These are phyloP conservation scores for Zelostemma sp. DNA, from an alignment of 1,140 invertebrate genomes.

Conservation along the genomic window DNA sequence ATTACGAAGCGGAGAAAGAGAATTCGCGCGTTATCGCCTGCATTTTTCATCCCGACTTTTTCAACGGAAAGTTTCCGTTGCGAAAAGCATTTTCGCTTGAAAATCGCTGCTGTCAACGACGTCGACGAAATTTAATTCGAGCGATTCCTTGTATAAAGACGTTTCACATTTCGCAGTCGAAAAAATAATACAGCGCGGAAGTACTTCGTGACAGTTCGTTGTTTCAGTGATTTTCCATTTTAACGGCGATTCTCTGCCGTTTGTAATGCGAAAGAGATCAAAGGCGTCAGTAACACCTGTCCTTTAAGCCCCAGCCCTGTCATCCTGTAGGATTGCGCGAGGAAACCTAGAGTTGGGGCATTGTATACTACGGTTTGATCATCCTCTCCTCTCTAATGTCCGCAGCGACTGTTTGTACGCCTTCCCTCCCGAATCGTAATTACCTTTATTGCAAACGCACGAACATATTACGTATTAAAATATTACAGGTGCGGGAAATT, in stretches of 20 bases:
- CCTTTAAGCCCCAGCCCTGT: constrained; percentile 67
- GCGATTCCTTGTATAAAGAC: too few relatives aligned
- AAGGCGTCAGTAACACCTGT: constrained; percentile 72
- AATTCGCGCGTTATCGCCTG: neutral
- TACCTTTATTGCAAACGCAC: too few relatives aligned
- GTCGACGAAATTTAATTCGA: too few relatives aligned
- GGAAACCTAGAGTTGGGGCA: constrained; percentile 47
- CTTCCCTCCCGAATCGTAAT: constrained; percentile 57
- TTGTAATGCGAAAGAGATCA: constrained; percentile 69
- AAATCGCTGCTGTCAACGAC: too few relatives aligned
- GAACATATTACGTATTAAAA: too few relatives aligned
- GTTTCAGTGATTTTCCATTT: constrained; percentile 41
- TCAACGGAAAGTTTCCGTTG: neutral
- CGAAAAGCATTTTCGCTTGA: too few relatives aligned
- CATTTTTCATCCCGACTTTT: neutral
- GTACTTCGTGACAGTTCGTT: constrained; percentile 5
- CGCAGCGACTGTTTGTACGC: constrained; percentile 16
- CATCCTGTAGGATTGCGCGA: constrained; percentile 64
- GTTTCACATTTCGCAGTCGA: neutral
- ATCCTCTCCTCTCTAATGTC: constrained; percentile 29
- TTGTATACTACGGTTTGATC: constrained; percentile 46
- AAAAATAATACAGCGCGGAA: neutral
- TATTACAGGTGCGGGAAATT: too few relatives aligned
- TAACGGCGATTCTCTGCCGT: constrained; percentile 47
- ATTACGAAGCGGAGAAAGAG: constrained; percentile 12